A percentile compares a stretch with the other conserved stretches of the same genome.
Conservation (phyloP, 2,113 vertebrate genomes). For the Tachuris rubrigastra region DNA sequence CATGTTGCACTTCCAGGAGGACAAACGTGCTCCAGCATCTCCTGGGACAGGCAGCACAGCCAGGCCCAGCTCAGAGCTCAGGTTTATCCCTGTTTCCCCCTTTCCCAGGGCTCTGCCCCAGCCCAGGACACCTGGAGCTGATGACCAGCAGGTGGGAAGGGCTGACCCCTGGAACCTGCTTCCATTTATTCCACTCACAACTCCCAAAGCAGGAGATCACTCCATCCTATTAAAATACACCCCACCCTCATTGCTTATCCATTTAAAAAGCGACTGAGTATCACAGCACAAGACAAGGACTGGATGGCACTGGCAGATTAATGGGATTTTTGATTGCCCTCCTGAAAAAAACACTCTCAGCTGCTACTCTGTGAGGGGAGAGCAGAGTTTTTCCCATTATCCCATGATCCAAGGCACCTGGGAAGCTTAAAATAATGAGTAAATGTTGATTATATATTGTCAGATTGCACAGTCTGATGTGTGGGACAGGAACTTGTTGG, state of each 20-base stretch:
- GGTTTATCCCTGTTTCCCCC: accelerated
- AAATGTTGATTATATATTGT: too few relatives aligned
- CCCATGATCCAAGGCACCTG: background rate
- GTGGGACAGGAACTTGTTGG: background rate
- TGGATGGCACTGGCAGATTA: background rate
- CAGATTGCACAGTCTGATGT: background rate
- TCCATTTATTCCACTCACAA: accelerated
- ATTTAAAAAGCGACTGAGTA: accelerated
- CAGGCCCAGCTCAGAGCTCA: accelerated
- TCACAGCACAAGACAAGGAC: background rate
- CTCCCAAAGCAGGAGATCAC: background rate
- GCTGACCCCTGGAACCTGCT: background rate
- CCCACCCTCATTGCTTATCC: background rate
- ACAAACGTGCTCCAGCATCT: background rate
- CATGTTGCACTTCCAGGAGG: accelerated
- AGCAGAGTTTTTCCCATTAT: accelerated
- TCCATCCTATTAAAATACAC: background rate
- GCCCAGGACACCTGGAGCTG: background rate
- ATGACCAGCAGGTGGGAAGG: background rate
- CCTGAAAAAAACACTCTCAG: background rate
- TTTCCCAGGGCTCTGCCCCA: background rate
- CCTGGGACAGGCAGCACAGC: background rate
- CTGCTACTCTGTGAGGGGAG: background rate
- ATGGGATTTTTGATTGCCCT: background rate
- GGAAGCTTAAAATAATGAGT: background rate